Percentiles rank a stretch among this genome's conserved stretches.
phyloP scores from a whole-genome alignment of 2,113 vertebrate species.

The Mirounga angustirostris region DNA sequence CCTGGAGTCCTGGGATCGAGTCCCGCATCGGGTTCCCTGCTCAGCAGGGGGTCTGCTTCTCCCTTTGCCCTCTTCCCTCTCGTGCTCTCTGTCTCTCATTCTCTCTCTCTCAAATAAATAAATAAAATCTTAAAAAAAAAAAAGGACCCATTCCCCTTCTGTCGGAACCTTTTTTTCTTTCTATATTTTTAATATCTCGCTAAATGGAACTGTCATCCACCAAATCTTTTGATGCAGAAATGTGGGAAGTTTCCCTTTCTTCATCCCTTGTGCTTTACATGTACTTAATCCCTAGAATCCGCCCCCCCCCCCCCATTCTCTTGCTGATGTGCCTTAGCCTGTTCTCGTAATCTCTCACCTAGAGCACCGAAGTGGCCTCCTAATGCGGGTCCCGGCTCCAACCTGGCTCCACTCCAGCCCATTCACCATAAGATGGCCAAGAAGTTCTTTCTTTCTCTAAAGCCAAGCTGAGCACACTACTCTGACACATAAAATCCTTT shows the following conservation, averaged over 20 bases:
- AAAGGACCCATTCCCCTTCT: not conserved
- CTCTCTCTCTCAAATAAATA: too few species aligned
- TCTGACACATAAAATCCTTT: not conserved
- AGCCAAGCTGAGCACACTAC: not conserved
- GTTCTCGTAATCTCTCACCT: not conserved
- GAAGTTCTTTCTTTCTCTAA: not conserved
- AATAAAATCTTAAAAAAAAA: too few species aligned
- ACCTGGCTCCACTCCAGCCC: not conserved
- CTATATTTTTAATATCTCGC: not conserved
- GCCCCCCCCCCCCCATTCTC: not conserved
- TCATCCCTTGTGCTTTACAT: not conserved
- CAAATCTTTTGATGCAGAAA: conserved; percentile 13
- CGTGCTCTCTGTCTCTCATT: too few species aligned
- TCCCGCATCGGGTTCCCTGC: too few species aligned
- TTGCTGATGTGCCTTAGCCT: not conserved
- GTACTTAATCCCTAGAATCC: not conserved
- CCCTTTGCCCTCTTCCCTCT: too few species aligned
- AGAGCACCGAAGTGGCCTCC: not conserved
- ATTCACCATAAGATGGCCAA: not conserved
- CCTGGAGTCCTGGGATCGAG: too few species aligned
- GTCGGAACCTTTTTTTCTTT: not conserved
- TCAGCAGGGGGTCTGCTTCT: too few species aligned
- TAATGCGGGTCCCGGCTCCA: not conserved
- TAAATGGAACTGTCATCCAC: not conserved
- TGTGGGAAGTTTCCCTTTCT: not conserved